These are phyloP conservation scores for Drosophila kanapiae DNA, from an alignment of 1,140 invertebrate species.

Conservation along the genomic window DNA sequence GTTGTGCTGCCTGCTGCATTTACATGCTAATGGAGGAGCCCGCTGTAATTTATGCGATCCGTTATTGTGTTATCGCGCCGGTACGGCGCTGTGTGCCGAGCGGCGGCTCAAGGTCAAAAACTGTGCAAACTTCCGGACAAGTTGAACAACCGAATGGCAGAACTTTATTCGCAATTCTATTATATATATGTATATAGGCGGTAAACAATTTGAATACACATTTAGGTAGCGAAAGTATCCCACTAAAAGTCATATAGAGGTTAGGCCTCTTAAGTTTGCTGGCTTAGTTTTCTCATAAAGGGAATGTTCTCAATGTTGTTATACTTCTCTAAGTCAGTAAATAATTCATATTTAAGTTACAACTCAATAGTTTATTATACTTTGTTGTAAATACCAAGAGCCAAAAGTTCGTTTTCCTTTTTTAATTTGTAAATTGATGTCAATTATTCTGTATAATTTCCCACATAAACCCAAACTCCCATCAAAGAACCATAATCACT, in stretches of 20 bases:
- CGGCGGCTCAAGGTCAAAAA: constrained; percentile 54
- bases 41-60: constrained; percentile 67
- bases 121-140: constrained; percentile 40
- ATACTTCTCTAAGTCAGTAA: background rate
- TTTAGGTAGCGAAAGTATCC: background rate
- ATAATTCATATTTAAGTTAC: background rate
- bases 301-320: background rate
- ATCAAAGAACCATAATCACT: background rate
- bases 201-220: constrained; percentile 1
- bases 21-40: constrained; percentile 64
- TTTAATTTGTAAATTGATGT: background rate
- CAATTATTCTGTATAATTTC: background rate
- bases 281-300: background rate
- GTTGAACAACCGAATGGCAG: constrained; percentile 25
- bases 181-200: background rate
- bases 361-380: background rate
- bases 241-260: background rate
- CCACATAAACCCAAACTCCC: background rate
- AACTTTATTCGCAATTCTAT: constrained; percentile 5
- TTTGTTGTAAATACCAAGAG: too few relatives aligned
- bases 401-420: background rate
- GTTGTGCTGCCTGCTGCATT: constrained; percentile 31
- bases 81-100: constrained; percentile 13
- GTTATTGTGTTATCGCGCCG: constrained; percentile 42
- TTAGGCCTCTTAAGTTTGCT: background rate